A percentile compares a stretch with the other conserved stretches of the same genome.
These are phyloP conservation scores for Serinus canaria DNA, from an alignment of 2,113 vertebrate species.

Conservation along the genomic window DNA sequence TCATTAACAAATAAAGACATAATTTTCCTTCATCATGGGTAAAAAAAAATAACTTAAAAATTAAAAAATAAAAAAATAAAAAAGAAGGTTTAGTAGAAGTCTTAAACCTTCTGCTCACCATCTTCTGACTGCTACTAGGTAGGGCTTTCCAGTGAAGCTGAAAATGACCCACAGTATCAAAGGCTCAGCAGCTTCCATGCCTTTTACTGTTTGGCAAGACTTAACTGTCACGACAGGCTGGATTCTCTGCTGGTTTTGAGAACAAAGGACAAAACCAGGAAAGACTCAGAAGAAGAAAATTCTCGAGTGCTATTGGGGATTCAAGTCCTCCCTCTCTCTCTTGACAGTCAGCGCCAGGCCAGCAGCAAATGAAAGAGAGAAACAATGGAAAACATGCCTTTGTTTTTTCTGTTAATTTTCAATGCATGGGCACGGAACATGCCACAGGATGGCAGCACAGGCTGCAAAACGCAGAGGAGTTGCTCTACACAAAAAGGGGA, in stretches of 20 bases:
- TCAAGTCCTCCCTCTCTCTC: neutral
- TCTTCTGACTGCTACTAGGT: neutral
- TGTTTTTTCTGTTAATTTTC: neutral
- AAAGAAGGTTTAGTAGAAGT: neutral
- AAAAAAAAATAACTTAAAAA: neutral
- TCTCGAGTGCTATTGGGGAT: neutral
- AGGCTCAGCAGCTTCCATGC: neutral
- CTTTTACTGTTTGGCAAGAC: accelerated
- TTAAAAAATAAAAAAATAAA: no score
- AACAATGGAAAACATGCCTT: neutral
- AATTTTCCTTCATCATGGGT: neutral
- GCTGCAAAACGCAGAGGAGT: slow-evolving; percentile 11
- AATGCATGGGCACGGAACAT: accelerated
- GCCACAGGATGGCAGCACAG: slow-evolving; percentile 76
- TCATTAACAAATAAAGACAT: neutral
- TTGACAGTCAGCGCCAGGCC: neutral
- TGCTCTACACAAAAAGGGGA: accelerated
- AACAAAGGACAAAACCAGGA: neutral
- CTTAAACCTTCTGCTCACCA: neutral
- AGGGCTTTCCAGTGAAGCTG: neutral
- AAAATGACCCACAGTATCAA: neutral
- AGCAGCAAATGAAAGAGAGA: neutral
- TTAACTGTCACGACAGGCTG: accelerated
- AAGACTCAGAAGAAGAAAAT: neutral
- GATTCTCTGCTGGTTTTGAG: neutral